A percentile compares a stretch with the other conserved stretches of the same genome.
phyloP scores from a whole-genome alignment of 2,888 invertebrate species.

The Tachina grossa region DNA sequence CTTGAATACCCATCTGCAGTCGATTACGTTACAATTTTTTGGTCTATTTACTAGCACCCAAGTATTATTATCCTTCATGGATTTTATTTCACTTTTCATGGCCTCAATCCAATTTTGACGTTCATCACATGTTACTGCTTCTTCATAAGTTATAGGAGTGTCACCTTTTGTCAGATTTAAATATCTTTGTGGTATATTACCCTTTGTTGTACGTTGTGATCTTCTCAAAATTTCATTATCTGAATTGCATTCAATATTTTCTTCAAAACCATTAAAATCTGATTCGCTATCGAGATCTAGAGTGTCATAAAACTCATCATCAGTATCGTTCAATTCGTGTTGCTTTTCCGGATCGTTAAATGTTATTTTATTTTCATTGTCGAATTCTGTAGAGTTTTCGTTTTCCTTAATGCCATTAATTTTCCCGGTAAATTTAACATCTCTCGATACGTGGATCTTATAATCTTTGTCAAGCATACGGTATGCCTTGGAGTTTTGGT shows the following conservation, averaged over 20 bases:
- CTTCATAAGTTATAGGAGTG: constrained; percentile 10
- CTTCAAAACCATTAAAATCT: not conserved
- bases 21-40: constrained; percentile 12
- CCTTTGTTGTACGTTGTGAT: constrained; percentile 20
- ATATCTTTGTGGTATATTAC: constrained; percentile 25
- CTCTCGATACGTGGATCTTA: no score
- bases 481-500: no score
- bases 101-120: not conserved
- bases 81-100: not conserved
- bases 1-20: constrained; percentile 31
- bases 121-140: not conserved
- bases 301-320: no score
- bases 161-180: constrained; percentile 2
- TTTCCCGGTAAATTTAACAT: no score
- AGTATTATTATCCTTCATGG: constrained; percentile 30
- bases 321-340: no score
- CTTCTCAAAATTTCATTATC: not conserved
- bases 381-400: no score
- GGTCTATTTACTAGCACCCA: constrained; percentile 38
- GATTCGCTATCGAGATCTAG: not conserved
- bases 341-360: no score
- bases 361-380: no score
- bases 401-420: no score
- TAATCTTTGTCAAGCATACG: no score
- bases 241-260: not conserved